Conservation (phyloP, 2,888 invertebrate genomes). For the Tanytarsus gracilentus region DNA sequence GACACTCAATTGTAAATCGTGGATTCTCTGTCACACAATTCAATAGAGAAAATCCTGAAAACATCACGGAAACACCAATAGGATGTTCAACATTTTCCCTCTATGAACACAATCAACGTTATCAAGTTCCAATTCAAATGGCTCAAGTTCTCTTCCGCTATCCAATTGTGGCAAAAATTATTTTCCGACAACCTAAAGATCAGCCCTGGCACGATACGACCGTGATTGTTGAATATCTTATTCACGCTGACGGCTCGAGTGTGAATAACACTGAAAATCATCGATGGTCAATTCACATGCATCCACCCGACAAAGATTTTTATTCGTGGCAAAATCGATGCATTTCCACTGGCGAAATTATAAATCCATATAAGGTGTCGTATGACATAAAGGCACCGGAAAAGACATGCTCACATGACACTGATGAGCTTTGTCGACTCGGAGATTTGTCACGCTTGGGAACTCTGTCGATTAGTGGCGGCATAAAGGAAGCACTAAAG, state of each 20-base stretch:
- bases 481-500: slow-evolving; percentile 52
- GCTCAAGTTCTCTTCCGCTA: slow-evolving; percentile 76
- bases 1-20: slow-evolving; percentile 68
- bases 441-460: slow-evolving; percentile 74
- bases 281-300: slow-evolving; percentile 76
- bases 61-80: slow-evolving; percentile 38
- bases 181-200: slow-evolving; percentile 71
- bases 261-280: slow-evolving; percentile 64
- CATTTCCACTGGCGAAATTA: slow-evolving; percentile 64
- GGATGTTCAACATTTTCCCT: slow-evolving; percentile 56
- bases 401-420: slow-evolving; percentile 49
- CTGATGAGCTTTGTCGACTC: slow-evolving; percentile 56
- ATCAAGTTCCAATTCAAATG: slow-evolving; percentile 63
- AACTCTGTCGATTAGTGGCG: slow-evolving; percentile 63
- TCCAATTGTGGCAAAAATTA: slow-evolving; percentile 75
- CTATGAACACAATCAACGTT: slow-evolving; percentile 54
- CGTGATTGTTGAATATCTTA: slow-evolving; percentile 70
- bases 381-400: slow-evolving; percentile 52
- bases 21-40: slow-evolving; percentile 56
- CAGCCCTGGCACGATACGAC: slow-evolving; percentile 78
- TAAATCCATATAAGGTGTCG: slow-evolving; percentile 67
- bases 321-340: slow-evolving; percentile 85
- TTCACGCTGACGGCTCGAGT: slow-evolving; percentile 77
- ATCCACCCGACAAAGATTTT: slow-evolving; percentile 74
- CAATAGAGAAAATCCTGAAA: slow-evolving; percentile 36